Conservation (phyloP, 2,113 vertebrate species). For the Heloderma charlesbogerti region DNA sequence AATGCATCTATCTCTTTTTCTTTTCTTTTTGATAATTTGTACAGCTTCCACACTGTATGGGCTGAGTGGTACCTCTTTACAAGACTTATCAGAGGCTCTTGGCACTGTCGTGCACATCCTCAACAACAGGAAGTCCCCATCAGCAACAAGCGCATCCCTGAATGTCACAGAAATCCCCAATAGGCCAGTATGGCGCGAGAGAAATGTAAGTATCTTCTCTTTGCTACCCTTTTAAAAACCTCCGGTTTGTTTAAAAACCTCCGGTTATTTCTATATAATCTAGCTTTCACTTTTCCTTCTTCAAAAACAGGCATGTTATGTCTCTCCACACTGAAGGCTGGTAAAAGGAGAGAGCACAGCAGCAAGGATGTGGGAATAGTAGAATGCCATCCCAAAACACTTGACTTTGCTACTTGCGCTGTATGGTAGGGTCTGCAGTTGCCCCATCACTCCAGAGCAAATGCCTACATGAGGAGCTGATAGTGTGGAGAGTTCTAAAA, state of each 20-base stretch:
- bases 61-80: conserved; percentile 17
- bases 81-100: conserved; percentile 33
- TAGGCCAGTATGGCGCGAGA: conserved; percentile 16
- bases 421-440: background rate
- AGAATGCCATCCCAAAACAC: background rate
- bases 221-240: background rate
- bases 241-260: background rate
- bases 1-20: background rate
- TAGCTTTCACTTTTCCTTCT: background rate
- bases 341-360: conserved; percentile 5
- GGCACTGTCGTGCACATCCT: conserved; percentile 19
- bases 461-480: background rate
- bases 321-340: background rate
- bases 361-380: background rate
- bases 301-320: background rate
- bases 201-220: conserved; percentile 14
- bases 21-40: background rate
- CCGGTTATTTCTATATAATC: background rate
- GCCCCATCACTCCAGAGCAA: background rate
- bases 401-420: background rate
- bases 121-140: background rate
- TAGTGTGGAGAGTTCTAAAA: background rate
- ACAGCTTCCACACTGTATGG: conserved; percentile 32
- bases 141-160: background rate
- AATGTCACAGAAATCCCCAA: conserved; percentile 12